These are phyloP conservation scores for Eugnorisma glareosa DNA, from an alignment of 2,888 invertebrate species.

Conservation along the genomic window DNA sequence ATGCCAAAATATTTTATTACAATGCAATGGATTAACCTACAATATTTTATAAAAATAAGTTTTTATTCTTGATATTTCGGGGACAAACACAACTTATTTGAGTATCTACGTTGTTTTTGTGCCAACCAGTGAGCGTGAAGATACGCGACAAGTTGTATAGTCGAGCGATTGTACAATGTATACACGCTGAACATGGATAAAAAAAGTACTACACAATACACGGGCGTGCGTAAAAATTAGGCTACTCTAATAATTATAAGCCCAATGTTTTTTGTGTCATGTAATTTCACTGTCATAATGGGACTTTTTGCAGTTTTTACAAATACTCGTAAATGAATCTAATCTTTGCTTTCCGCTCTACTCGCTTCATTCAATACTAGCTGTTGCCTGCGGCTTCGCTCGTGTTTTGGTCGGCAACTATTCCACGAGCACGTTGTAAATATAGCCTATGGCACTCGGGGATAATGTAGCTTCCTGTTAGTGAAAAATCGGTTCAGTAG, in stretches of 20 bases:
- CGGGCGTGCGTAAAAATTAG: background rate
- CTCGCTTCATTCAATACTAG: background rate
- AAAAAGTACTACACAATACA: background rate
- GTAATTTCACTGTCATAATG: background rate
- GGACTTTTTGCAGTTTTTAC: background rate
- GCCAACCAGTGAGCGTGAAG: background rate
- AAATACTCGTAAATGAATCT: background rate
- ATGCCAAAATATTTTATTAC: constrained; percentile 45
- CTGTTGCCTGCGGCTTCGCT: too few relatives aligned
- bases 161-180: background rate
- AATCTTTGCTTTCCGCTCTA: background rate
- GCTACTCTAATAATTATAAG: background rate
- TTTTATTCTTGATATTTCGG: background rate
- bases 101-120: background rate
- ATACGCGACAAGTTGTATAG: background rate
- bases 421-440: too few relatives aligned
- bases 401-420: too few relatives aligned
- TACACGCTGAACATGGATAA: background rate
- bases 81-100: background rate
- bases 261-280: background rate
- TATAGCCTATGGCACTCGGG: too few relatives aligned
- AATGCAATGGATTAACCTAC: constrained; percentile 33
- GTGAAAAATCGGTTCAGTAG: too few relatives aligned
- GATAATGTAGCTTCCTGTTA: too few relatives aligned
- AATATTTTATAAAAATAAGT: constrained; percentile 14